Conservation (phyloP, 2,888 invertebrate genomes). For the Helleia helle region DNA sequence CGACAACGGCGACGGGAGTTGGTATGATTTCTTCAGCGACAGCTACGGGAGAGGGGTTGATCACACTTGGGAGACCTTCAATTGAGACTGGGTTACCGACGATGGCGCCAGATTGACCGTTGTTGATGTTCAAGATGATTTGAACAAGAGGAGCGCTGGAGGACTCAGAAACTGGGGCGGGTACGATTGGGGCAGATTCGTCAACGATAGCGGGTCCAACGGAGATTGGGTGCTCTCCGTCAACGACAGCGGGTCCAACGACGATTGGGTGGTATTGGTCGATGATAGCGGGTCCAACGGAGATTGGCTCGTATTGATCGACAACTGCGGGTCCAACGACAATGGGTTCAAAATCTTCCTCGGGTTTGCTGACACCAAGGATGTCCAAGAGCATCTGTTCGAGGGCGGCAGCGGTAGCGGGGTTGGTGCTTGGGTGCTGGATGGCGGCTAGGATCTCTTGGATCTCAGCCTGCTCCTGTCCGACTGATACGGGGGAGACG, state of each 20-base stretch:
- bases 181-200: conserved; percentile 4
- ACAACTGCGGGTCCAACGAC: no score
- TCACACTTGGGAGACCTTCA: conserved; percentile 13
- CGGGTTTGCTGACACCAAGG: conserved; percentile 21
- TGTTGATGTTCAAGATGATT: conserved; percentile 19
- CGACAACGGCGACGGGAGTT: conserved; percentile 8
- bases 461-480: conserved; percentile 25
- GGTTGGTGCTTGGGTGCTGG: conserved; percentile 32
- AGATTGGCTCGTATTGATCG: conserved; percentile 8
- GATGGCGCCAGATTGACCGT: conserved; percentile 13
- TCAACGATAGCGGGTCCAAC: conserved; percentile 19
- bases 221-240: conserved; percentile 15
- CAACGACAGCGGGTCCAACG: conserved; percentile 14
- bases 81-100: conserved; percentile 15
- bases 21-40: conserved; percentile 18
- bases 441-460: conserved; percentile 40
- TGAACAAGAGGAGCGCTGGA: conserved; percentile 22
- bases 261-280: conserved; percentile 16
- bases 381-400: conserved; percentile 24
- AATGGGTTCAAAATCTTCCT: neutral
- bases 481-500: conserved; percentile 23
- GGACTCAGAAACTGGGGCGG: neutral
- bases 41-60: conserved; percentile 17
- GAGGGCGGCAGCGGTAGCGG: conserved; percentile 28
- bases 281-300: conserved; percentile 13